A percentile compares a stretch with the other conserved stretches of the same genome.
Conservation (phyloP, 2,888 invertebrate species). For the Spialia ferax region DNA sequence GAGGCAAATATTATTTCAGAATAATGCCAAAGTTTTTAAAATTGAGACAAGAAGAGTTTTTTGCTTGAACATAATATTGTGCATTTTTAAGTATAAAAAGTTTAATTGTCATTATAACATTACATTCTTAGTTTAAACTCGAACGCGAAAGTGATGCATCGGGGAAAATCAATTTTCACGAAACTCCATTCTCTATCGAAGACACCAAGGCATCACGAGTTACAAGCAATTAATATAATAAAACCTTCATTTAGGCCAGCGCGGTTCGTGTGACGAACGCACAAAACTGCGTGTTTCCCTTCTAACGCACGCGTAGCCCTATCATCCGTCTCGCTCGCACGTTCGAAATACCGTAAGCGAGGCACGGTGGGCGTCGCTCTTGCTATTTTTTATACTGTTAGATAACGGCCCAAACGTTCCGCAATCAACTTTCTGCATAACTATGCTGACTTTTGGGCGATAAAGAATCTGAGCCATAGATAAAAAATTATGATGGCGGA, state of each 20-base stretch:
- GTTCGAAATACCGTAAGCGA: slow-evolving; percentile 83
- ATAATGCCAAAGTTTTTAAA: too few species aligned
- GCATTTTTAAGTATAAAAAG: too few species aligned
- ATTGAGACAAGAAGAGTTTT: too few species aligned
- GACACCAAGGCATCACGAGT: slow-evolving; percentile 55
- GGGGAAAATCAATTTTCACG: slow-evolving; percentile 24
- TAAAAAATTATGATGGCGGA: slow-evolving; percentile 41
- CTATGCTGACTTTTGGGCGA: slow-evolving; percentile 65
- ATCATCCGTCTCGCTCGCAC: slow-evolving; percentile 64
- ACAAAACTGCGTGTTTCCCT: slow-evolving; percentile 60
- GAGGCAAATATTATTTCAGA: too few species aligned
- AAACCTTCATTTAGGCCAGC: slow-evolving; percentile 72
- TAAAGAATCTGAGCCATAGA: slow-evolving; percentile 22
- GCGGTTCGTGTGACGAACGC: slow-evolving; percentile 53
- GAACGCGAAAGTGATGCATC: background rate
- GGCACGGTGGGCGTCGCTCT: slow-evolving; percentile 70
- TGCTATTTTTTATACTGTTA: slow-evolving; percentile 67
- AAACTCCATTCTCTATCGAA: slow-evolving; percentile 36
- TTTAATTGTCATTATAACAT: too few species aligned
- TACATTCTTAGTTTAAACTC: too few species aligned
- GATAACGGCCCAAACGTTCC: slow-evolving; percentile 68
- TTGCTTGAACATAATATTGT: too few species aligned
- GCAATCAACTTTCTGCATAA: slow-evolving; percentile 67
- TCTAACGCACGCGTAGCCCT: slow-evolving; percentile 54
- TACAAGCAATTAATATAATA: slow-evolving; percentile 70